phyloP scores from a whole-genome alignment of 2,888 invertebrate genomes.

The Thereva nobilitata region DNA sequence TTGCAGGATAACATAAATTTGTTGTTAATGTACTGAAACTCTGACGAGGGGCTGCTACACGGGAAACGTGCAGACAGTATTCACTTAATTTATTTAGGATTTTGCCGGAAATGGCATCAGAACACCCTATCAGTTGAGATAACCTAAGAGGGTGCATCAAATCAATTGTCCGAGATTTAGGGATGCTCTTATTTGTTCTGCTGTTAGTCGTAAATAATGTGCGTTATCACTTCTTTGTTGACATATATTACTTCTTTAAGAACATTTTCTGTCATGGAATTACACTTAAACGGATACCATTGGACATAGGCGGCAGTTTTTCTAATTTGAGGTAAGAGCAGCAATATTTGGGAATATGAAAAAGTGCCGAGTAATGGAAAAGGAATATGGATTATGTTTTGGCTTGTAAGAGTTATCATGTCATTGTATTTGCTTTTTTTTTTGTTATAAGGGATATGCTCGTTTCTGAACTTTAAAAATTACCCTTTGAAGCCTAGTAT shows the following conservation, averaged over 20 bases:
- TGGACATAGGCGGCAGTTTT: no score
- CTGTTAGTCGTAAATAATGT: slow-evolving; percentile 10
- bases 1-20: slow-evolving; percentile 43
- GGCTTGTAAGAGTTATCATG: no score
- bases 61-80: slow-evolving; percentile 39
- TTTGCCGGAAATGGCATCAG: slow-evolving; percentile 40
- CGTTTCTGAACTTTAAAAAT: no score
- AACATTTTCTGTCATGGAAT: no score
- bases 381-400: no score
- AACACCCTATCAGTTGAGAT: slow-evolving; percentile 34
- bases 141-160: slow-evolving; percentile 33
- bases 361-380: no score
- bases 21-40: slow-evolving; percentile 42
- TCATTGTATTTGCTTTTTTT: no score
- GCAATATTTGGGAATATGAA: no score
- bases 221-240: slow-evolving; percentile 6
- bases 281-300: no score
- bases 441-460: no score
- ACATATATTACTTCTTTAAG: background rate
- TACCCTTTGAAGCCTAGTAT: no score
- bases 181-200: slow-evolving; percentile 9
- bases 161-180: slow-evolving; percentile 31
- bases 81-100: slow-evolving; percentile 43
- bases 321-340: no score
- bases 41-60: slow-evolving; percentile 25